phyloP scores from a whole-genome alignment of 2,113 vertebrate species.

The Capreolus pygargus region DNA sequence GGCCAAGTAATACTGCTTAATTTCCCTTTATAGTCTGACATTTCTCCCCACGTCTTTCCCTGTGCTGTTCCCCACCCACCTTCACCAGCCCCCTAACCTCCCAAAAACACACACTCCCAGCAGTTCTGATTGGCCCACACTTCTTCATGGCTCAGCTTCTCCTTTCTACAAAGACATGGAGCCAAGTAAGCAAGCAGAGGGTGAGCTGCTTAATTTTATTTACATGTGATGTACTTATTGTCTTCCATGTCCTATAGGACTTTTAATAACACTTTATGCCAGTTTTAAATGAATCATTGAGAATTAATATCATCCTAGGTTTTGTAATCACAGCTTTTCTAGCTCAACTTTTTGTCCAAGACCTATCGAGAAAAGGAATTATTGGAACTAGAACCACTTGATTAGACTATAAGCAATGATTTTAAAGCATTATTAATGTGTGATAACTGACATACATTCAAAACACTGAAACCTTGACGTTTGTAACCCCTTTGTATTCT shows the following conservation, averaged over 20 bases:
- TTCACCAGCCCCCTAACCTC: not conserved
- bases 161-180: not conserved
- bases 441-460: not conserved
- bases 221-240: not conserved
- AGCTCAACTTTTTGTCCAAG: not conserved
- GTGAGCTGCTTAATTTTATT: not conserved
- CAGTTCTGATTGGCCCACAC: not conserved
- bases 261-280: not conserved
- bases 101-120: too few species aligned
- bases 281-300: not conserved
- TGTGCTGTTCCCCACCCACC: not conserved
- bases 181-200: not conserved
- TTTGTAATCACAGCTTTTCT: slow-evolving; percentile 1
- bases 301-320: not conserved
- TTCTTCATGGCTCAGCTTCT: not conserved
- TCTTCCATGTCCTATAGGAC: not conserved
- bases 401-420: not conserved
- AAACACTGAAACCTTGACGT: not conserved
- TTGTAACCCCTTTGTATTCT: not conserved
- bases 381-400: not conserved
- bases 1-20: not conserved
- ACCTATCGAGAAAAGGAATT: not conserved
- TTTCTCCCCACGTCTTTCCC: not conserved
- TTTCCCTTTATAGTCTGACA: not conserved
- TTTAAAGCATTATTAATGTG: not conserved